Evolutionary conservation across 2,113 vertebrate genomes (phyloP), one percentile per base, ranked within the genome.

Genomic region (Megalops atlanticus): DNA sequence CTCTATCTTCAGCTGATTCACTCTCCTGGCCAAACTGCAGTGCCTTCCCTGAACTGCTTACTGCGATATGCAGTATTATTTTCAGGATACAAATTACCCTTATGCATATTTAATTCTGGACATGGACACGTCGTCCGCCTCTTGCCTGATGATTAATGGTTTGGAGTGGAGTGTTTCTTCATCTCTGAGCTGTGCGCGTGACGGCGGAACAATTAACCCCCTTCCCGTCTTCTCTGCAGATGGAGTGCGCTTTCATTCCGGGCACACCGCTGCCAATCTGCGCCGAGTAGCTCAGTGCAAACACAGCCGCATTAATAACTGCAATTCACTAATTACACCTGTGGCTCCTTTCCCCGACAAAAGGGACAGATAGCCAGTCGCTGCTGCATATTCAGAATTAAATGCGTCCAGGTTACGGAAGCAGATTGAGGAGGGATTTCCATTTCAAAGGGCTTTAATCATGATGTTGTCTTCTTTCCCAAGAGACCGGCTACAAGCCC

Each of bases 121-220:
- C 14, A 68, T 41, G 70, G 74, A 14, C 49, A 40, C 41, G 38
- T 40, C 40, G 35, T 54, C 79, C 8, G 69, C 78, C 79, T 82
- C 84, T 83, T 76, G 45, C 49, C 76, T 80, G 81, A 74, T 86
- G 87, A 87, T 90, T 84, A 81, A 89, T 88, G 75, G 79, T 85
- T 84, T 12, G 4, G 70, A 80, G 77, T 83, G 36, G 68, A 86
- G 84, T 10, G 58, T 41, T 43, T 75, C 39, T 47, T 43, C 73
- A 0, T 35, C 18, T 71, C 39, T 78, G 38, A 24, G 68, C 74
- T 31, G 78, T 69, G 38, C 68, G 82, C 68, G 47, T 78, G 87
- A 85, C 83, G 75, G 68, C 31, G 72, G 83, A 86, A 86, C 86
- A 83, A 90, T 88, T 88, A 86, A 85, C 84, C 78, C 75, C 24